These are phyloP conservation scores for Chrysina gloriosa DNA, from an alignment of 2,888 invertebrate species.

Conservation along the genomic window DNA sequence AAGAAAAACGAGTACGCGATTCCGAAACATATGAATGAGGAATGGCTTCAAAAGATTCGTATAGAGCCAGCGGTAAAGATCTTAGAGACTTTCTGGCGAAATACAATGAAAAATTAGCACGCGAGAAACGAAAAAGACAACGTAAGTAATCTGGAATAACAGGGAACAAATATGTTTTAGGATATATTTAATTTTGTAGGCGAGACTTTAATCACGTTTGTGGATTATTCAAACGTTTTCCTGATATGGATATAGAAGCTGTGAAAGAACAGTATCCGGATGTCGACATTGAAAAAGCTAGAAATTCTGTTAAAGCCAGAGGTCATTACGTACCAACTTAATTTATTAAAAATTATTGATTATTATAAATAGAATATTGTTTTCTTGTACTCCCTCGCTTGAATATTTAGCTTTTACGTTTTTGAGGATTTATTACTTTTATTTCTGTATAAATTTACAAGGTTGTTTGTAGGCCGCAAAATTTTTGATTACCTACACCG, in stretches of 20 bases:
- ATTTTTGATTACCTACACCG: too few species aligned
- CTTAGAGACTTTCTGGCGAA: slow-evolving; percentile 72
- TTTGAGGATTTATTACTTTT: too few species aligned
- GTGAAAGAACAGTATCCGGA: slow-evolving; percentile 80
- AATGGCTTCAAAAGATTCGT: slow-evolving; percentile 71
- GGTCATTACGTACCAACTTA: slow-evolving; percentile 71
- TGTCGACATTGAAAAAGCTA: slow-evolving; percentile 78
- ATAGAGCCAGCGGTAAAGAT: slow-evolving; percentile 70
- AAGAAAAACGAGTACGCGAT: slow-evolving; percentile 72
- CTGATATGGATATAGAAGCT: slow-evolving; percentile 78
- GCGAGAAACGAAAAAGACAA: slow-evolving; percentile 69
- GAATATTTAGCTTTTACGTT: too few species aligned
- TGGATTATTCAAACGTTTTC: slow-evolving; percentile 79
- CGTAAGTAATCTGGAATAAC: slow-evolving; percentile 61
- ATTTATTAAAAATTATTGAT: neutral
- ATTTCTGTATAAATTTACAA: too few species aligned
- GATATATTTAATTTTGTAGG: slow-evolving; percentile 58
- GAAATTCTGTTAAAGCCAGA: slow-evolving; percentile 68
- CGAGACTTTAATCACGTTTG: slow-evolving; percentile 76
- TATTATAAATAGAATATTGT: too few species aligned
- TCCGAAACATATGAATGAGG: slow-evolving; percentile 75
- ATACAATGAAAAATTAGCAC: slow-evolving; percentile 75
- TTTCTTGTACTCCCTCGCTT: too few species aligned
- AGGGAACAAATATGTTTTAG: neutral
- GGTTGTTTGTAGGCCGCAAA: too few species aligned